Evolutionary conservation across 2,888 invertebrate species (phyloP), one percentile per base, ranked within the genome.

Genomic region (Lottia scabra): DNA sequence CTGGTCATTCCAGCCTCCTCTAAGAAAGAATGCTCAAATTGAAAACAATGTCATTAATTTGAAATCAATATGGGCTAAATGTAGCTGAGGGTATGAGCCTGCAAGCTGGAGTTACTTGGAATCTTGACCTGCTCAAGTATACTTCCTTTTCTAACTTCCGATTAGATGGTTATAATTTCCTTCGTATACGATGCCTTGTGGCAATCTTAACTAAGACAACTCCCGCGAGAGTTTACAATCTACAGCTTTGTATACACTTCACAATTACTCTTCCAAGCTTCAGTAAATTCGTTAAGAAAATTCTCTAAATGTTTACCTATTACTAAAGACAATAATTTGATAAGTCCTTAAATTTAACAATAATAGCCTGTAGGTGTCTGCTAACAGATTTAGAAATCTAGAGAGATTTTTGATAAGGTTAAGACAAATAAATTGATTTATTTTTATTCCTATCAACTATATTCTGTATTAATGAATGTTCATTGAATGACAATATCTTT

Each of bases 1-100:
- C 19, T 56, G 56, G 56, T 56, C 56, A 56, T 56, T 56, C 19
- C 23, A 19, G 56, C 19, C 56, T 23, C 19, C 56, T 56, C 19
- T 23, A 56, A 56, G 56, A 30, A 70, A 70, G 44, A 69, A 73
- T 70, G 73, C 68, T 56, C 27, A 66, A 44, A 66, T 66, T 68
- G 69, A 67, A 71, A 75, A 75, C 68, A 73, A 73, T 74, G 75
- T 73, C 75, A 74, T 78, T 78, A 78, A 75, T 74, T 73, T 71
- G 78, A 75, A 78, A 78, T 71, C 66, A 74, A 78, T 75, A 73
- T 73, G 38, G 56, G 30, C 38, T 38, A 68, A 46, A 62, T 30
- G 30, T 44, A 56, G 56, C 56, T 23, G 19, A 12, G 23, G 56
- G 23, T 56, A 23, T 23, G 23, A 56, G 56, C 56, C 56, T 56